Percentiles rank a stretch among this genome's conserved stretches.
Conservation (phyloP, 2,797 vertebrate species). For the Urosaurus nigricauda region DNA sequence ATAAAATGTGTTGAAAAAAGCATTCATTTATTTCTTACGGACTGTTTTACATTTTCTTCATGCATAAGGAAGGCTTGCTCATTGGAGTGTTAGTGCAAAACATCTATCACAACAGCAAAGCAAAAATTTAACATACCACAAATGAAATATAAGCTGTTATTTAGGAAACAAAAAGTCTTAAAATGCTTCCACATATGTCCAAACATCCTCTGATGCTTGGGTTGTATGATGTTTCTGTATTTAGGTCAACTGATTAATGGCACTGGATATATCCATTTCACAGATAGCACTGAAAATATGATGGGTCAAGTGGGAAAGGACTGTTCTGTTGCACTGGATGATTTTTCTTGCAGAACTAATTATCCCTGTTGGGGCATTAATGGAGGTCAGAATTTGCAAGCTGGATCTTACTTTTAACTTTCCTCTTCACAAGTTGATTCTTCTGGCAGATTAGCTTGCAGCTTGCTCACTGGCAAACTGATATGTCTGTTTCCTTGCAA, state of each 20-base stretch:
- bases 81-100: not conserved
- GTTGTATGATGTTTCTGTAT: conserved; percentile 64
- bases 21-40: not conserved
- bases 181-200: not conserved
- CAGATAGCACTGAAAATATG: conserved; percentile 73
- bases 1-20: not conserved
- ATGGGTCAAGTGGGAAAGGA: conserved; percentile 68
- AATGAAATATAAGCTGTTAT: not conserved
- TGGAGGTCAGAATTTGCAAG: conserved; percentile 67
- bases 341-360: conserved; percentile 89
- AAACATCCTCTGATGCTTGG: conserved; percentile 48
- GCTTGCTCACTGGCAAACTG: conserved; percentile 51
- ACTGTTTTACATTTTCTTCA: not conserved
- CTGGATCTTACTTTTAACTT: conserved; percentile 68
- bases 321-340: conserved; percentile 84
- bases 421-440: conserved; percentile 68
- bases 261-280: conserved; percentile 72
- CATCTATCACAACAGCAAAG: not conserved
- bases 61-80: not conserved
- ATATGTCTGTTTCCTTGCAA: conserved; percentile 33
- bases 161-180: not conserved
- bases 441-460: conserved; percentile 70
- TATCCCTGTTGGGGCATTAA: conserved; percentile 83
- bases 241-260: conserved; percentile 84
- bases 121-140: not conserved